Percentiles rank a stretch among this genome's conserved stretches.
phyloP scores from a whole-genome alignment of 2,797 vertebrate species.

The Menidia menidia region DNA sequence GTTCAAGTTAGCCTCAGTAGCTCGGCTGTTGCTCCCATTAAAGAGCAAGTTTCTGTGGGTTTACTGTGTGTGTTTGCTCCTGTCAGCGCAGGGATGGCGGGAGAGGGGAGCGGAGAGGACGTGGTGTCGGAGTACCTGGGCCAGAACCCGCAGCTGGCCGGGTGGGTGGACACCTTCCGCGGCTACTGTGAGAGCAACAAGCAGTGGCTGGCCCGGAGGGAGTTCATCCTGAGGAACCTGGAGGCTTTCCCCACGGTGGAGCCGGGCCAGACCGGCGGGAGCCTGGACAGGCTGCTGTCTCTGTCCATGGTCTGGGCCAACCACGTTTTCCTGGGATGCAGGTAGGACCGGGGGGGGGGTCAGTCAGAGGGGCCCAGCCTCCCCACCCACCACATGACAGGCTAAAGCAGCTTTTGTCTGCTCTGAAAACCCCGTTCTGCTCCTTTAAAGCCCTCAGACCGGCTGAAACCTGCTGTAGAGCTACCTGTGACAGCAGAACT shows the following conservation, averaged over 20 bases:
- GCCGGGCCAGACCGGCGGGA: conserved; percentile 57
- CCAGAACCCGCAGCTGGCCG: conserved; percentile 86
- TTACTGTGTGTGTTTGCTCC: not conserved
- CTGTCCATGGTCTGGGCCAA: conserved; percentile 97
- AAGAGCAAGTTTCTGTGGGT: not conserved
- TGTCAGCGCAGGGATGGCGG: conserved; percentile 76
- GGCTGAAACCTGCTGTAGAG: too few relatives aligned
- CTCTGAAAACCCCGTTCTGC: too few relatives aligned
- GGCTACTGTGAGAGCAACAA: conserved; percentile 89
- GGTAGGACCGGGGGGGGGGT: conserved; percentile 76
- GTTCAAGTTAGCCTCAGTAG: not conserved
- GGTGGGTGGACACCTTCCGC: conserved; percentile 88
- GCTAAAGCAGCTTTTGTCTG: too few relatives aligned
- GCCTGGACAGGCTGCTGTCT: conserved; percentile 87
- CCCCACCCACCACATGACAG: conserved; percentile 19
- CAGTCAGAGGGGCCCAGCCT: too few relatives aligned
- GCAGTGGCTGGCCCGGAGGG: conserved; percentile 90
- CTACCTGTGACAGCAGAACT: too few relatives aligned
- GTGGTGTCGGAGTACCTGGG: conserved; percentile 85
- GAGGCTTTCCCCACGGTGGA: conserved; percentile 80
- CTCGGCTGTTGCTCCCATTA: not conserved
- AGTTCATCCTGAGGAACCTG: conserved; percentile 93
- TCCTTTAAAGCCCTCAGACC: too few relatives aligned
- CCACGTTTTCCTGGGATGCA: conserved; percentile 93
- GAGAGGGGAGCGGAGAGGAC: conserved; percentile 69